Evolutionary conservation across 1,140 invertebrate genomes (phyloP).

Genomic region (Lysiphlebus fabarum): DNA sequence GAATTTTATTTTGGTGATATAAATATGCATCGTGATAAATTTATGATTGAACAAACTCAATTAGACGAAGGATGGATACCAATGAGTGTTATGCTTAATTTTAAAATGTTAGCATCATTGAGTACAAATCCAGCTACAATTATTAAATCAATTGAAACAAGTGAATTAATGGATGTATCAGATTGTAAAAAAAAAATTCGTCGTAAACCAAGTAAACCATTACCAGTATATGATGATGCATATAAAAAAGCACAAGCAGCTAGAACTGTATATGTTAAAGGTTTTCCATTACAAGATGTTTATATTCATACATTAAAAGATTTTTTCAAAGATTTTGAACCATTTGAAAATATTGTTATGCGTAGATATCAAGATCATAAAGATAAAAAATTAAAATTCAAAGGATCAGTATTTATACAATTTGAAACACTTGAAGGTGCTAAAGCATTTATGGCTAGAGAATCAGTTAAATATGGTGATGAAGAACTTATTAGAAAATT

Average conservation of each 20-base stretch:
- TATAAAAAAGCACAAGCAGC: conserved; percentile 72
- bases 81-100: conserved; percentile 78
- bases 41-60: conserved; percentile 75
- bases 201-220: conserved; percentile 68
- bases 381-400: conserved; percentile 69
- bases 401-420: conserved; percentile 86
- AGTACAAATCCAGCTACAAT: conserved; percentile 70
- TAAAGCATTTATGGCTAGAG: conserved; percentile 63
- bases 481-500: conserved; percentile 67
- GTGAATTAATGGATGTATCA: conserved; percentile 76
- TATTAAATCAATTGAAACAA: conserved; percentile 70
- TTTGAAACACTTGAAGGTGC: conserved; percentile 75
- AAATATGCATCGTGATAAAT: conserved; percentile 87
- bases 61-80: conserved; percentile 89
- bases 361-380: conserved; percentile 35
- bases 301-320: conserved; percentile 70
- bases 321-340: conserved; percentile 70
- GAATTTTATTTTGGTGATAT: conserved; percentile 81
- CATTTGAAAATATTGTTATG: conserved; percentile 73
- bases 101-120: conserved; percentile 79
- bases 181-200: conserved; percentile 82
- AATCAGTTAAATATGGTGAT: conserved; percentile 71
- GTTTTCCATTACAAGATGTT: conserved; percentile 69
- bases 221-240: conserved; percentile 83
- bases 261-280: conserved; percentile 85